These are phyloP conservation scores for Porites lobata DNA, from an alignment of 92 coral and sea anemone species.

Conservation along the genomic window DNA sequence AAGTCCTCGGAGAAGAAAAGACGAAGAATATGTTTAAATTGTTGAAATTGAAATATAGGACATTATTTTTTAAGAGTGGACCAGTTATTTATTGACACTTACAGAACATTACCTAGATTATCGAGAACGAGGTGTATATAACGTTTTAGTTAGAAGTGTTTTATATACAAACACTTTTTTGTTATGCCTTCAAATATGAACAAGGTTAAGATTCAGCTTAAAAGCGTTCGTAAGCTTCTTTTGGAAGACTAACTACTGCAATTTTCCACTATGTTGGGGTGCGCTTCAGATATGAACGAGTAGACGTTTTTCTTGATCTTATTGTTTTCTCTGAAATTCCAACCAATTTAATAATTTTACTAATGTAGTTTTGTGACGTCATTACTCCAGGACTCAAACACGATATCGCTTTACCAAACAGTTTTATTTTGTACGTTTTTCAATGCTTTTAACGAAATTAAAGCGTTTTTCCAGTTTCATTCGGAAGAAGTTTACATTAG, in stretches of 20 bases:
- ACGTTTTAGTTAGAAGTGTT: constrained; percentile 9
- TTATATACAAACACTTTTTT: neutral
- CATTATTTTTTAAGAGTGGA: constrained; percentile 27
- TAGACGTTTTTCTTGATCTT: too few relatives aligned
- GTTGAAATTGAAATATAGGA: neutral
- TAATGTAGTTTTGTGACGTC: too few relatives aligned
- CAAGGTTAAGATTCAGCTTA: too few relatives aligned
- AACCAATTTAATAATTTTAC: too few relatives aligned
- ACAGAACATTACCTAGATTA: neutral
- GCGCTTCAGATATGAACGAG: too few relatives aligned
- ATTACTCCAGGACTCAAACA: too few relatives aligned
- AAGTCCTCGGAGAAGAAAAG: constrained; percentile 43
- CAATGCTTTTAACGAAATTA: neutral
- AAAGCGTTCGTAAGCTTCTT: neutral
- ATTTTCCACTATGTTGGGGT: constrained; percentile 10
- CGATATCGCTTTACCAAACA: neutral
- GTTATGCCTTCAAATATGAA: neutral
- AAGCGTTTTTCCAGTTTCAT: neutral
- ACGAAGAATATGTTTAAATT: constrained; percentile 74
- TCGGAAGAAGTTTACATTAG: neutral
- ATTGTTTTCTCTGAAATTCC: too few relatives aligned
- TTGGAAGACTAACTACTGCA: neutral
- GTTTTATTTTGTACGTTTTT: neutral
- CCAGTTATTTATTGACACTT: constrained; percentile 31
- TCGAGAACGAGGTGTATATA: neutral